Evolutionary conservation across 2,113 vertebrate species (phyloP).

Genomic region (Vulpes ferrilata): DNA sequence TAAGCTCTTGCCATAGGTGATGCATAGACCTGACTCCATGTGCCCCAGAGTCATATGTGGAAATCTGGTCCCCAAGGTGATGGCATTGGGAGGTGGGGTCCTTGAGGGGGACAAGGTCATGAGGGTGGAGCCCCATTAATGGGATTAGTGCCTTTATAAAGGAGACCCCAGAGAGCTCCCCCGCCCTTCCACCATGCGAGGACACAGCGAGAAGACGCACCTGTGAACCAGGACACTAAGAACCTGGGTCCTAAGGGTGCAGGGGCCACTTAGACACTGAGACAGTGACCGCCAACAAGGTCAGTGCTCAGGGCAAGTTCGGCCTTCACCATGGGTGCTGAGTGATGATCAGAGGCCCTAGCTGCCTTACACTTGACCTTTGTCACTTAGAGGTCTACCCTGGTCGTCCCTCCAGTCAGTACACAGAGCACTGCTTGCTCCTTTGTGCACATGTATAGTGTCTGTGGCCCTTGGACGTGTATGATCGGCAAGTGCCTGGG

Average conservation of each 20-base stretch:
- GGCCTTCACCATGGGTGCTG: background rate
- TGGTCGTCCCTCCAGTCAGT: background rate
- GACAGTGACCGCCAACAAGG: background rate
- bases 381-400: background rate
- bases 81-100: no score
- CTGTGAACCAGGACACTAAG: background rate
- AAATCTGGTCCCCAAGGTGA: background rate
- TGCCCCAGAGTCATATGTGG: background rate
- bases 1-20: background rate
- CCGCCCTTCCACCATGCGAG: no score
- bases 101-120: background rate
- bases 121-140: background rate
- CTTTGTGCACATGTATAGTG: background rate
- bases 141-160: background rate
- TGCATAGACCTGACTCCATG: background rate
- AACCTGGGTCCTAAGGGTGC: background rate
- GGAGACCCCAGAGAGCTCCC: background rate
- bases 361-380: background rate
- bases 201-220: background rate
- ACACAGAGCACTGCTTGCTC: background rate
- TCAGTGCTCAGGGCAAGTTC: background rate
- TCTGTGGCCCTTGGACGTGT: background rate
- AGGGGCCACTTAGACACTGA: background rate
- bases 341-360: background rate
- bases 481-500: rapidly evolving